phyloP scores from a whole-genome alignment of 2,888 invertebrate species.

The Acrobasis suavella region DNA sequence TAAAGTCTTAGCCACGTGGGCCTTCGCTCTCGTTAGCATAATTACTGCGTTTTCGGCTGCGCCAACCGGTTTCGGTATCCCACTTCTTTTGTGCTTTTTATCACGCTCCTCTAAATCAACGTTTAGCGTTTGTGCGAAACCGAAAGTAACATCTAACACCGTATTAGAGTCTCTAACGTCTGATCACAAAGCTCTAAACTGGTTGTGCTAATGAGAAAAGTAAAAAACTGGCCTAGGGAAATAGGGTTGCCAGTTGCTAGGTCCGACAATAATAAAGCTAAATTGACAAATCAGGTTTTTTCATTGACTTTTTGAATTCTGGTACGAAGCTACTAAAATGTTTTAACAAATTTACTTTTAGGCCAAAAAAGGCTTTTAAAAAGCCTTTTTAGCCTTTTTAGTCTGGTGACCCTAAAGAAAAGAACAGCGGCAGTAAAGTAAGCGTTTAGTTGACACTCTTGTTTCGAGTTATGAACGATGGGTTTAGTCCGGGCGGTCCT shows the following conservation, averaged over 20 bases:
- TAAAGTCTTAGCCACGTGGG: slow-evolving; percentile 52
- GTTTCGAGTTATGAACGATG: slow-evolving; percentile 54
- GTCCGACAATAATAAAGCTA: background rate
- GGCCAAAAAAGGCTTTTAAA: background rate
- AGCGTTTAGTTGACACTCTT: slow-evolving; percentile 61
- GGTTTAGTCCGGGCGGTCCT: slow-evolving; percentile 52
- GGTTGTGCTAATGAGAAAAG: slow-evolving; percentile 30
- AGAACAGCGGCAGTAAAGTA: slow-evolving; percentile 14
- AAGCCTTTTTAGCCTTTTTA: background rate
- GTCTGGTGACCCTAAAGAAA: slow-evolving; percentile 6
- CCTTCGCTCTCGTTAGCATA: slow-evolving; percentile 65
- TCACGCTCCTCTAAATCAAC: slow-evolving; percentile 61
- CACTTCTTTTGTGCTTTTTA: slow-evolving; percentile 54
- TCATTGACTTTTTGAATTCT: background rate
- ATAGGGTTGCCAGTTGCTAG: slow-evolving; percentile 4
- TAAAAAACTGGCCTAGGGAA: slow-evolving; percentile 33
- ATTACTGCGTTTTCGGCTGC: slow-evolving; percentile 66
- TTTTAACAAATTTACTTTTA: background rate
- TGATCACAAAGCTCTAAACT: slow-evolving; percentile 34
- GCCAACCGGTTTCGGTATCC: slow-evolving; percentile 62
- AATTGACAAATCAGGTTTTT: background rate
- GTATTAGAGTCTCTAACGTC: slow-evolving; percentile 49
- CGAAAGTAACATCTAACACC: slow-evolving; percentile 71
- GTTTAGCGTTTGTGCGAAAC: slow-evolving; percentile 73
- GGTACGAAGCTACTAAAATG: too few species aligned